Base-by-base conservation (phyloP, 1,140 invertebrate species). In the Anagrus nilaparvatae region DNA sequence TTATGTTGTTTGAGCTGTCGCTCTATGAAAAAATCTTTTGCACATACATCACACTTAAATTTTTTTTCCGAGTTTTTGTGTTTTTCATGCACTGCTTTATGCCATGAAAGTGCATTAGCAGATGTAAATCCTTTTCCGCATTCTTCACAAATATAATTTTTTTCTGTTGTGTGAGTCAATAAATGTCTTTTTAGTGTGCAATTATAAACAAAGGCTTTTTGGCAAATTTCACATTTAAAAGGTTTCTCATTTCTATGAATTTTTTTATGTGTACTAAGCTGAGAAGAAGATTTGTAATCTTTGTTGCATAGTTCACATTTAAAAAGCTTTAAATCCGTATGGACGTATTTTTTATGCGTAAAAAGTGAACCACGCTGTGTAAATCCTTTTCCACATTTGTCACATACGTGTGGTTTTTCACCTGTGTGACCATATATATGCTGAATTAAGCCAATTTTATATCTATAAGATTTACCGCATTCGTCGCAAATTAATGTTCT, bases 111-210 rank as follows among this genome's bases (percentile, higher is more conserved):
- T 63, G 90, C 90, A 3, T 82, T 86, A 34, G 84, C 86, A 1
- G 87, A 86, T 18, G 86, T 66, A 63, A 93, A 93, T 8, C 78
- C 80, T 62, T 88, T 87, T 23, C 71, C 74, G 58, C 86, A 94
- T 54, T 77, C 86, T 53, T 89, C 85, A 56, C 89, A 94, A 28
- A 80, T 78, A 61, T 90, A 93, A 62, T 91, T 91, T 21, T 81
- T 75, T 55, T 94, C 89, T 5, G 85, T 84, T 0, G 89, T 93
- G 59, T 95, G 90, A 39, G 92, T 91, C 27, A 87, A 70, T 1
- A 87, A 71, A 58, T 95, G 92, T 0, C 90, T 76, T n/a, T 84
- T 87, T n/a, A 90, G 62, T 16, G 91, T 93, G 57, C 96, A 95
- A 46, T 92, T 87, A n/a, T 92, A 74, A 0, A 91, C 89, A 67